Conservation (phyloP, 2,113 vertebrate genomes). For the Piprites chloris region DNA sequence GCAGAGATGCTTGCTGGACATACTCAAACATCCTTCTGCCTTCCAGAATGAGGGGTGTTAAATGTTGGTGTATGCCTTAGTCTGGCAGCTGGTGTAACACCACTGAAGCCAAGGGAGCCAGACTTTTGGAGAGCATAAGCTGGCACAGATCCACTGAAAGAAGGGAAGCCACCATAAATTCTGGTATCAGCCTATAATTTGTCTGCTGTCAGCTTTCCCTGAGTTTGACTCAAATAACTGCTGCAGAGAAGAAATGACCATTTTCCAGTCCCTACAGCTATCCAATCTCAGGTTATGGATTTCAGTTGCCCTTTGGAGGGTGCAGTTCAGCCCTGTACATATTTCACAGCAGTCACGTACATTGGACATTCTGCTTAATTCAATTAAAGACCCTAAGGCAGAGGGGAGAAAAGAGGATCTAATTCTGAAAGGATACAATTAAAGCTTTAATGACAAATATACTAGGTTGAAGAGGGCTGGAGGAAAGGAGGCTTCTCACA, state of each 20-base stretch:
- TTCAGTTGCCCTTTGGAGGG: neutral
- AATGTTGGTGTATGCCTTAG: neutral
- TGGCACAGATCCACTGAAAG: neutral
- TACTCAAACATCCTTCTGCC: neutral
- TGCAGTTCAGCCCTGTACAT: neutral
- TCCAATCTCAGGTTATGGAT: neutral
- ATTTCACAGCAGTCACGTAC: neutral
- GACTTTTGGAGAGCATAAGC: accelerated
- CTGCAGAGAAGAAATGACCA: neutral
- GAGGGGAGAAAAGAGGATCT: neutral
- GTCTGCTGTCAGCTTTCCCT: neutral
- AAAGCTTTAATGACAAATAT: neutral
- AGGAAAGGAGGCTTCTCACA: neutral
- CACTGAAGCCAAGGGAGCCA: neutral
- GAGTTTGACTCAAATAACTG: neutral
- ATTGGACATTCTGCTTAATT: neutral
- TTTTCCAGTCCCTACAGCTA: neutral
- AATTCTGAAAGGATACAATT: neutral
- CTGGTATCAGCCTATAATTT: neutral
- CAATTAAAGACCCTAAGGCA: neutral
- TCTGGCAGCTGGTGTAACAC: neutral
- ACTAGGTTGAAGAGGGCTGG: neutral
- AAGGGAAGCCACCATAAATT: neutral
- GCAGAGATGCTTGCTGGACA: neutral
- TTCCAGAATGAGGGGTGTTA: neutral